Conservation (phyloP, 2,888 invertebrate species). For the Metellina segmentata region DNA sequence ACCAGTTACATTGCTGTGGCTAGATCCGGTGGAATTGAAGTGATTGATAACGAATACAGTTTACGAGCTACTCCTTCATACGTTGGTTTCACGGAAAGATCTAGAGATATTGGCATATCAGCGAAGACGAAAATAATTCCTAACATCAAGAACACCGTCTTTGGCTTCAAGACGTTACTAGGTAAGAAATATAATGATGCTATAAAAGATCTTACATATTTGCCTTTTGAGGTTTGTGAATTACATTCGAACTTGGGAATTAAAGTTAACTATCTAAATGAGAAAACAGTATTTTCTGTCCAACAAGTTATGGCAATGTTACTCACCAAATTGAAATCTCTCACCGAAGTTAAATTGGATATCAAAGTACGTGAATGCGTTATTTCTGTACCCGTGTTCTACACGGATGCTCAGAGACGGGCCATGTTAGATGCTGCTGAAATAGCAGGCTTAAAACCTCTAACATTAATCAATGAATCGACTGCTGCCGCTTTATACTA, state of each 20-base stretch:
- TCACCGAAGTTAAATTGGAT: constrained; percentile 91
- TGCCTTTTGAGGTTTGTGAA: constrained; percentile 83
- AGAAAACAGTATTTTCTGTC: constrained; percentile 91
- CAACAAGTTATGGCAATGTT: constrained; percentile 98
- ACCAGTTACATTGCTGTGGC: constrained; percentile 98
- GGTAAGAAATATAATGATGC: constrained; percentile 88
- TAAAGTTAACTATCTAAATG: constrained; percentile 90
- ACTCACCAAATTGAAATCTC: constrained; percentile 96
- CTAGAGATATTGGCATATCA: constrained; percentile 95
- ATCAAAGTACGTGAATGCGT: constrained; percentile 96
- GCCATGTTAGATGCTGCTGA: constrained; percentile 94
- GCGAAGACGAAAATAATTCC: constrained; percentile 98
- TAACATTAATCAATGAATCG: constrained; percentile 97
- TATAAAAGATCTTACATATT: constrained; percentile 47
- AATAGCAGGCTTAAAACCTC: constrained; percentile 95
- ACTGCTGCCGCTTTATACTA: constrained; percentile 97
- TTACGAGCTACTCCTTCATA: constrained; percentile 98
- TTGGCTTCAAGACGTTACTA: constrained; percentile 94
- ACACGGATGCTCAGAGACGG: constrained; percentile 95
- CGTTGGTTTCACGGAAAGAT: constrained; percentile 95
- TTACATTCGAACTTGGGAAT: constrained; percentile 83
- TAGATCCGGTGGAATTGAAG: constrained; percentile 99
- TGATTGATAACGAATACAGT: constrained; percentile 99
- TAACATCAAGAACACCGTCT: constrained; percentile 97
- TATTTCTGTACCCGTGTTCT: constrained; percentile 95